A percentile compares a stretch with the other conserved stretches of the same genome.
phyloP scores from a whole-genome alignment of 2,888 invertebrate species.

The Ormyrus labotus region DNA sequence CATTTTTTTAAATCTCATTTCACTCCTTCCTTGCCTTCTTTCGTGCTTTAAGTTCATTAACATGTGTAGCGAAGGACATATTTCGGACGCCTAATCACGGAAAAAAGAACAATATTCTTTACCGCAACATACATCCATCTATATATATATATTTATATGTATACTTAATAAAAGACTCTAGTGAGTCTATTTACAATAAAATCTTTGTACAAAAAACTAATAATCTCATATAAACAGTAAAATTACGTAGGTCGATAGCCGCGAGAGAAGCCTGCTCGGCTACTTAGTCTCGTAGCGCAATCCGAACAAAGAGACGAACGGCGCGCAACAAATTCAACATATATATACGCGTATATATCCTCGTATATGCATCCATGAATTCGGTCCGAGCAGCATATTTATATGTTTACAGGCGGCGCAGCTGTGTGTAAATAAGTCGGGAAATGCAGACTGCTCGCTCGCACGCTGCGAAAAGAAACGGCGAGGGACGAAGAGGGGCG shows the following conservation, averaged over 20 bases:
- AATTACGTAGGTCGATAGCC: constrained; percentile 31
- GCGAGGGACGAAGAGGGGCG: too few species aligned
- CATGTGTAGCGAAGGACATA: constrained; percentile 62
- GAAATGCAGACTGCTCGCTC: not conserved
- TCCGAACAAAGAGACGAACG: constrained; percentile 17
- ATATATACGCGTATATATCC: not conserved
- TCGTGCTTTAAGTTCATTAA: constrained; percentile 59
- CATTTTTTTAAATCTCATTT: constrained; percentile 15
- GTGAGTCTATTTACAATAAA: constrained; percentile 70
- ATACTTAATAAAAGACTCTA: constrained; percentile 43
- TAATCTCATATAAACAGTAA: constrained; percentile 69
- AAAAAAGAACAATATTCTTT: constrained; percentile 28
- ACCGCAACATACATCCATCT: constrained; percentile 28
- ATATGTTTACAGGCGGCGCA: constrained; percentile 16
- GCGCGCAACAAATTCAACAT: not conserved
- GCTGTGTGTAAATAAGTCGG: constrained; percentile 27
- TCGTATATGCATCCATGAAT: not conserved
- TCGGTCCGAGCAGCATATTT: constrained; percentile 8
- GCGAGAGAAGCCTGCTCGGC: not conserved
- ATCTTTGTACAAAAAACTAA: constrained; percentile 68
- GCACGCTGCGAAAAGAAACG: not conserved
- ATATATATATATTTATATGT: constrained; percentile 32
- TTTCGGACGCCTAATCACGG: constrained; percentile 61
- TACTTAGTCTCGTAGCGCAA: not conserved
- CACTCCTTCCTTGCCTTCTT: not conserved